Evolutionary conservation across 2,888 invertebrate species (phyloP).

Genomic region (Vesta saturnalis): DNA sequence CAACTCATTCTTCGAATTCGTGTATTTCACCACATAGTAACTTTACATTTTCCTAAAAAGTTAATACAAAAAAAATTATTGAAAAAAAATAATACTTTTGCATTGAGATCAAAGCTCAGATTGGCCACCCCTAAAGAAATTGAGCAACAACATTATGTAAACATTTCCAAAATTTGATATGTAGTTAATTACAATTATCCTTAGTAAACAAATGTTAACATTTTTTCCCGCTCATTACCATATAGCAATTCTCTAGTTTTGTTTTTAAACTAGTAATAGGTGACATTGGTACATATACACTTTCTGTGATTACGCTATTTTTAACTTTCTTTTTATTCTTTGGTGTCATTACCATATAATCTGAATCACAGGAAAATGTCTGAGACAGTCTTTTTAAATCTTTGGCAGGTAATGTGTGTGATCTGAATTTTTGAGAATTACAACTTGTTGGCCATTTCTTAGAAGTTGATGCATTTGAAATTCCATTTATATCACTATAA

Average conservation of each 20-base stretch:
- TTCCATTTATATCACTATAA: slow-evolving; percentile 29
- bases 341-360: slow-evolving; percentile 57
- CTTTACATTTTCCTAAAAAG: background rate
- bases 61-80: background rate
- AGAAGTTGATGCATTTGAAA: slow-evolving; percentile 14
- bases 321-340: slow-evolving; percentile 40
- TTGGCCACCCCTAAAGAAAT: slow-evolving; percentile 5
- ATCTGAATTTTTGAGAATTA: slow-evolving; percentile 46
- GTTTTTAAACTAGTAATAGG: slow-evolving; percentile 51
- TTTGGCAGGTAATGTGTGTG: slow-evolving; percentile 58
- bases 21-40: no score
- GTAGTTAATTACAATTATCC: background rate
- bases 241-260: slow-evolving; percentile 53
- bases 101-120: slow-evolving; percentile 10
- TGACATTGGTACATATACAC: slow-evolving; percentile 57
- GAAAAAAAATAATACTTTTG: slow-evolving; percentile 1
- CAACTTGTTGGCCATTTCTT: background rate
- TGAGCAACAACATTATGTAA: slow-evolving; percentile 14
- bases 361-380: slow-evolving; percentile 54
- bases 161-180: slow-evolving; percentile 13
- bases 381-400: slow-evolving; percentile 57
- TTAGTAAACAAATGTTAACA: slow-evolving; percentile 20
- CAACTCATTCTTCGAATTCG: no score
- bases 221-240: slow-evolving; percentile 54
- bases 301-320: slow-evolving; percentile 44